Base-by-base conservation (phyloP, 2,797 vertebrate species). In the Pogoniulus pusillus region DNA sequence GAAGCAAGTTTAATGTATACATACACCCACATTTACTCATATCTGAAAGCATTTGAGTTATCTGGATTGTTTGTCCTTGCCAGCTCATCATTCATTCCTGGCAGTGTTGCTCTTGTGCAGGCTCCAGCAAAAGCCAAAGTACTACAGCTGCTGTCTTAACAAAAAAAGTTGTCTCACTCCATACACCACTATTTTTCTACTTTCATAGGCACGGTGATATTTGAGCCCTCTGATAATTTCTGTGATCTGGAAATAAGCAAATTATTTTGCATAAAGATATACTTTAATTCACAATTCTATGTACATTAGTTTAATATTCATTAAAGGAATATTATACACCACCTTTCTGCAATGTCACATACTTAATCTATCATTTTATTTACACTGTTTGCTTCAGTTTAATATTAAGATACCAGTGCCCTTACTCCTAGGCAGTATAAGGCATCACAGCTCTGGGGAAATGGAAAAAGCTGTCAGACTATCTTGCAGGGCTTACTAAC, bases 321-420 rank as follows among this genome's bases (percentile, higher is more conserved):
- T 87, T 95, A 93, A 94, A 96, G 65, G 85, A 97, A 71, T 97
- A 97, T 95, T 92, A 95, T 96, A 97, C 93, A 97, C 93, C 95
- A 96, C 62, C 62, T 88, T 93, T 96, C 75, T 94, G 79, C 79
- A 82, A 60, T 89, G 62, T 93, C 81, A 96, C 80, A 76, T 89
- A 95, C 66, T 93, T 93, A 92, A 47, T 66, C 93, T 83, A 1
- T 72, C 30, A 49, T 84, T 90, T 93, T 97, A 96, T 97, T 96
- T 97, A 98, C 96, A 97, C 24, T 92, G 3, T 75, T 94, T 91
- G 86, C 89, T 84, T 90, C 65, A 83, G 83, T 81, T 76, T 95
- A 91, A 63, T 87, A 83, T 80, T 85, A 91, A 69, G 13, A 87
- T 49, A 43, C 78, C 76, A 55, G 0, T 45, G 78, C 41, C 87